Evolutionary conservation across 1,140 invertebrate species (phyloP).

Genomic region (Meloidogyne exigua): DNA sequence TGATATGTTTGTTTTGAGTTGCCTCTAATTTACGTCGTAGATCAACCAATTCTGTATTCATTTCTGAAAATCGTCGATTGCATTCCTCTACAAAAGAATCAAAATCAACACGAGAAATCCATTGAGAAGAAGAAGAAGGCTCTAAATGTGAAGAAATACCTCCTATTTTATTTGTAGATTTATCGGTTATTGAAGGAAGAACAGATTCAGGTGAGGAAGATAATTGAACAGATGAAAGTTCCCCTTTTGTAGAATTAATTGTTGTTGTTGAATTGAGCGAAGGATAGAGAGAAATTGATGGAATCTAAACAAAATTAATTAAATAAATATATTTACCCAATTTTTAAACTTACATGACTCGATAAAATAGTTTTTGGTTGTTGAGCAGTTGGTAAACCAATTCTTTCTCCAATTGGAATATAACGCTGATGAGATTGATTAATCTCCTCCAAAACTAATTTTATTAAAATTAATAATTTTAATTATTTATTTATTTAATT

Average conservation of each 20-base stretch:
- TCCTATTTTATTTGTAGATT: neutral
- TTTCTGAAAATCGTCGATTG: conserved; percentile 2
- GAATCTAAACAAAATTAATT: neutral
- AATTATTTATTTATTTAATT: too few relatives aligned
- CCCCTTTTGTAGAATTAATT: neutral
- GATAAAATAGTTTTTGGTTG: neutral
- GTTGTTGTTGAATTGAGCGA: neutral
- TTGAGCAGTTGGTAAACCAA: too few relatives aligned
- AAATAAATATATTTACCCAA: neutral
- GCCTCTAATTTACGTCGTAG: neutral
- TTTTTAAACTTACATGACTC: neutral
- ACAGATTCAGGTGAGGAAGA: neutral
- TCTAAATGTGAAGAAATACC: neutral
- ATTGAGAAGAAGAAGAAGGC: neutral
- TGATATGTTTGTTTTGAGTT: neutral
- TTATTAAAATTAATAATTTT: too few relatives aligned
- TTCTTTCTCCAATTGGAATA: neutral
- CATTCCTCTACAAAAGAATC: conserved; percentile 15
- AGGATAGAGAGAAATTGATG: neutral
- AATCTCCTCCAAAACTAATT: neutral
- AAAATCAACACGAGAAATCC: conserved; percentile 9
- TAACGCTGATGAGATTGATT: neutral
- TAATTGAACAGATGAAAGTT: neutral
- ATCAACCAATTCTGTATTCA: neutral
- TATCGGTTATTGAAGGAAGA: neutral